These are phyloP conservation scores for Cheilosia variabilis DNA, from an alignment of 2,888 invertebrate genomes.

Conservation along the genomic window DNA sequence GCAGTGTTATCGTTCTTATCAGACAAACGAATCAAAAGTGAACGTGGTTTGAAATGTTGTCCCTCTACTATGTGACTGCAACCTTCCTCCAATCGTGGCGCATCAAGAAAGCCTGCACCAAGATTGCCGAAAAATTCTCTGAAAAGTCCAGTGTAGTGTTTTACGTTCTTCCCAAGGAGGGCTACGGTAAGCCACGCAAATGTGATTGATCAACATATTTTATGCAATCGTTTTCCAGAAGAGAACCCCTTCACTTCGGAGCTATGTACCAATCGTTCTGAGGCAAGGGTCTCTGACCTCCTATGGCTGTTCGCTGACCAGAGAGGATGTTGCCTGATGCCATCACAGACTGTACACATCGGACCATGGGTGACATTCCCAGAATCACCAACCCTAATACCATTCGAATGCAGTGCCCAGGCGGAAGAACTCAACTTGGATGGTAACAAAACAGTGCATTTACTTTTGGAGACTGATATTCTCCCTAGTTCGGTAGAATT, in stretches of 20 bases:
- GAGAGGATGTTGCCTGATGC: constrained; percentile 82
- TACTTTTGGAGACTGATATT: constrained; percentile 82
- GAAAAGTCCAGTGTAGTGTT: constrained; percentile 87
- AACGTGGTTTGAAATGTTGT: constrained; percentile 85
- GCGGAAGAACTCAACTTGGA: constrained; percentile 75
- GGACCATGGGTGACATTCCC: constrained; percentile 85
- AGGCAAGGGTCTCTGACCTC: constrained; percentile 83
- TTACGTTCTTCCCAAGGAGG: constrained; percentile 85
- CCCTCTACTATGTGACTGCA: constrained; percentile 92
- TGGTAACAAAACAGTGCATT: constrained; percentile 78
- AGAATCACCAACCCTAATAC: constrained; percentile 82
- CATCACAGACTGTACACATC: constrained; percentile 84
- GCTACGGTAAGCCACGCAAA: constrained; percentile 79
- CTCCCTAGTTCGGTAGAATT: constrained; percentile 76
- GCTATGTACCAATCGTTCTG: constrained; percentile 81
- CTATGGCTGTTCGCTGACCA: constrained; percentile 82
- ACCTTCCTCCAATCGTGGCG: constrained; percentile 93
- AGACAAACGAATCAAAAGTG: neutral
- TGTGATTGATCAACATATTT: neutral
- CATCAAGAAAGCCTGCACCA: constrained; percentile 88
- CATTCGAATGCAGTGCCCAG: constrained; percentile 79
- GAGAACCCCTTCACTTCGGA: constrained; percentile 82
- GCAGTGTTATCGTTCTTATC: constrained; percentile 18
- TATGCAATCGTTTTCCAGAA: constrained; percentile 77
- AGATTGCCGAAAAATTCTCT: constrained; percentile 86